phyloP scores from a whole-genome alignment of 2,797 vertebrate species.

The Trachurus trachurus region DNA sequence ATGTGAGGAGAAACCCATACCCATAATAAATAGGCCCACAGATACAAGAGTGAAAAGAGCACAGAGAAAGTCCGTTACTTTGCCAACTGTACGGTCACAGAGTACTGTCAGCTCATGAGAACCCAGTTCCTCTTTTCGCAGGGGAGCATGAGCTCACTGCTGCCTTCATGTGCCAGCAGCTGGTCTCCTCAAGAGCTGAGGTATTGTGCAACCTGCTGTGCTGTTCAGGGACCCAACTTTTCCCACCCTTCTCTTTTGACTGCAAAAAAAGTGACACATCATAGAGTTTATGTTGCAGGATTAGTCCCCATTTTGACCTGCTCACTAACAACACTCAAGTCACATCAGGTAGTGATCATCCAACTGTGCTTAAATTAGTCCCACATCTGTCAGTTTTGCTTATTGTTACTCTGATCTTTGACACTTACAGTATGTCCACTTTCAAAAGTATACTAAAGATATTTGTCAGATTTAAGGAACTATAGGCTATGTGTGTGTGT shows the following conservation, averaged over 20 bases:
- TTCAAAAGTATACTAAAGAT: not conserved
- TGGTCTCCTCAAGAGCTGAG: not conserved
- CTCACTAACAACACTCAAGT: not conserved
- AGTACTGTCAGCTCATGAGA: not conserved
- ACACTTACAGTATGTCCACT: not conserved
- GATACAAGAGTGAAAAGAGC: not conserved
- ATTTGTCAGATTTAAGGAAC: not conserved
- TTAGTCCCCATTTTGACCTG: not conserved
- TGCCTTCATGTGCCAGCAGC: conserved; percentile 29
- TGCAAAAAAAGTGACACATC: not conserved
- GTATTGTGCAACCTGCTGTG: not conserved
- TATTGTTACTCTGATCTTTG: not conserved
- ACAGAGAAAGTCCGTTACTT: not conserved
- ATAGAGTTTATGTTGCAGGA: not conserved
- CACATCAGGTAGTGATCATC: not conserved
- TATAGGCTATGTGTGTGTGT: not conserved
- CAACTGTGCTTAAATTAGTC: not conserved
- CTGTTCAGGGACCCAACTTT: conserved; percentile 3
- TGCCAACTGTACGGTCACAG: not conserved
- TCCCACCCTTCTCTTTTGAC: not conserved
- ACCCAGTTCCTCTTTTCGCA: not conserved
- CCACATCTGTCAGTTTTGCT: not conserved
- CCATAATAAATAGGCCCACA: not conserved
- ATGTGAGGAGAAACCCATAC: conserved; percentile 5
- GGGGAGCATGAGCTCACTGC: not conserved